phyloP scores from a whole-genome alignment of 2,888 invertebrate genomes.

The Diplazon laetatorius region DNA sequence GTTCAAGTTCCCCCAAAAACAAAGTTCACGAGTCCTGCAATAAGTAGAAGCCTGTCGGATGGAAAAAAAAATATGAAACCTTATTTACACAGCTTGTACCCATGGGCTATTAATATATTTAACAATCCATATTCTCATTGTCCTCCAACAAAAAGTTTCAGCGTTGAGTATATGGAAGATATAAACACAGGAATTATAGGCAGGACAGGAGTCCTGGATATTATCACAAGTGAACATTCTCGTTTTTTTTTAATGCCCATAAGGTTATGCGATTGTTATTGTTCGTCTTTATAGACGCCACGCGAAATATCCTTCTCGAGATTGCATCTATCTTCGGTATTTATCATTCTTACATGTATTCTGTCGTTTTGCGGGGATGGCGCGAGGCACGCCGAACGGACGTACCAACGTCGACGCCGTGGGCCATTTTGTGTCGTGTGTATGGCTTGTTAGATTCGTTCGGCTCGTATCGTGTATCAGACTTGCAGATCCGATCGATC shows the following conservation, averaged over 20 bases:
- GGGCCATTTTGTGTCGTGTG: constrained; percentile 50
- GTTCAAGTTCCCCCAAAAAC: not conserved
- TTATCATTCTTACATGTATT: constrained; percentile 21
- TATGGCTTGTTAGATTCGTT: constrained; percentile 46
- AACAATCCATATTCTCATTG: constrained; percentile 34
- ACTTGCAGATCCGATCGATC: constrained; percentile 54
- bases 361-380: constrained; percentile 2
- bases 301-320: constrained; percentile 46
- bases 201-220: too few relatives aligned
- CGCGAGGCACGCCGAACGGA: constrained; percentile 25
- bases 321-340: constrained; percentile 13
- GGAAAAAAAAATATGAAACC: constrained; percentile 45
- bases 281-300: constrained; percentile 44
- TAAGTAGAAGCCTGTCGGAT: constrained; percentile 7
- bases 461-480: constrained; percentile 60
- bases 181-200: too few relatives aligned
- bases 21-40: constrained; percentile 26
- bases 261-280: constrained; percentile 4
- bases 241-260: too few relatives aligned
- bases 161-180: constrained; percentile 31
- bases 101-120: constrained; percentile 42
- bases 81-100: constrained; percentile 2
- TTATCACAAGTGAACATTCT: too few relatives aligned
- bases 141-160: constrained; percentile 44
- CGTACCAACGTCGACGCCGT: constrained; percentile 42